Evolutionary conservation across 2,797 vertebrate species (phyloP), one percentile per base, ranked within the genome.

Genomic region (Lepilemur ruficaudatus): DNA sequence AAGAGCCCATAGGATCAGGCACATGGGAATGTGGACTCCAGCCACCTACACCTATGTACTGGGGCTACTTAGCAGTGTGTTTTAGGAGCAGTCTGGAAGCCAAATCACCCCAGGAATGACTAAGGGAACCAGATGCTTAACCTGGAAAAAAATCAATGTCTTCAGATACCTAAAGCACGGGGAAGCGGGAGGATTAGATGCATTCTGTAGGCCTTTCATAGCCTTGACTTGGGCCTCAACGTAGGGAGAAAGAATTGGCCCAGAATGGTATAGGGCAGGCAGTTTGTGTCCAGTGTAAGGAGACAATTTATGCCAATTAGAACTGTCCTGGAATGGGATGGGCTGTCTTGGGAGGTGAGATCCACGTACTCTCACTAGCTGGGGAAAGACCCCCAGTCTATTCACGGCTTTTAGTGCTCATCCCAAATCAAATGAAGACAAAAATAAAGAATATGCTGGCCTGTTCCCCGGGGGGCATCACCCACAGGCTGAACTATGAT

Each of bases 121-220:
- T 6, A 23, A 72, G 17, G 30, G 28, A 67, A 73, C 18, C 15
- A 30, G 59, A 50, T 73, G 89, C 38, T 61, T 91, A 41, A 20
- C 18, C 41, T 20, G 4, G 35, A 59, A 89, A 73, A 57, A 63
- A 2, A 10, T 11, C 2, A 1, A 4, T 32, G 18, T 81, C 35
- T 93, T 48, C 2, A 22, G 59, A 28, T 1, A 20, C 6, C 0
- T 11, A 35, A 12, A 32, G 23, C 78, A 0, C 7, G 15, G 59
- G 23, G 13, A 14, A 72, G n/a, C 1, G 18, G 25, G 28, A 1
- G 18, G 17, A 35, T 10, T 0, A 5, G 35, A 35, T 15, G 32
- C 0, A 11, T 17, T 28, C 23, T 1, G 0, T 0, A 46, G 30
- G 23, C 35, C 15, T 76, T 43, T 4, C 0, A 22, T 0, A 32